Conservation (phyloP, 1,140 invertebrate genomes). For the Galendromus occidentalis region DNA sequence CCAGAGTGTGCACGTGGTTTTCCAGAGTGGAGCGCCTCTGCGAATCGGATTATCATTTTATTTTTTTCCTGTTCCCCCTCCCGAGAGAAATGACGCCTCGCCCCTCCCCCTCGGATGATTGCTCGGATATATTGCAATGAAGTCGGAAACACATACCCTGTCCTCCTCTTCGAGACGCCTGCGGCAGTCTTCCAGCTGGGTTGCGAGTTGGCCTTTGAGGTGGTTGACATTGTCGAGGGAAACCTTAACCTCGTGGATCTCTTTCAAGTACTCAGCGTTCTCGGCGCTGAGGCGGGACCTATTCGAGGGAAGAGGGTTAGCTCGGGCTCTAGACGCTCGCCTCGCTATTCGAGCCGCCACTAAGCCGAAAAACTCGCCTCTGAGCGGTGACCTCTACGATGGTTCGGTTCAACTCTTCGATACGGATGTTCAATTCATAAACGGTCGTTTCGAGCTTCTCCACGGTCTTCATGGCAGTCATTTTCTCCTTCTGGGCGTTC, state of each 20-base stretch:
- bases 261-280: slow-evolving; percentile 78
- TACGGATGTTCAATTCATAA: slow-evolving; percentile 70
- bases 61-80: neutral
- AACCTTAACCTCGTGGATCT: slow-evolving; percentile 83
- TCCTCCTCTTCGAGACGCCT: slow-evolving; percentile 86
- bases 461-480: slow-evolving; percentile 59
- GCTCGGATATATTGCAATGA: neutral
- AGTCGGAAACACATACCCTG: slow-evolving; percentile 33
- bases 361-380: slow-evolving; percentile 15
- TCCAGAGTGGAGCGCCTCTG: slow-evolving; percentile 65
- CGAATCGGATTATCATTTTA: neutral
- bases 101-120: neutral
- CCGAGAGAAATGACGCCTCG: neutral
- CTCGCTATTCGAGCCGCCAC: neutral
- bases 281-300: slow-evolving; percentile 33
- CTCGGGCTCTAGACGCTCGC: neutral
- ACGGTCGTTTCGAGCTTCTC: slow-evolving; percentile 74
- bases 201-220: slow-evolving; percentile 60
- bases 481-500: slow-evolving; percentile 69
- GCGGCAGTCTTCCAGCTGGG: slow-evolving; percentile 76
- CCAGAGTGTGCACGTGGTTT: slow-evolving; percentile 63
- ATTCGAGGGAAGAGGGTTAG: neutral
- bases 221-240: slow-evolving; percentile 76
- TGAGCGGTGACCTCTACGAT: slow-evolving; percentile 77
- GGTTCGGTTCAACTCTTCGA: slow-evolving; percentile 82